Conservation (phyloP, 1,140 invertebrate species). For the Thrips palmi region DNA sequence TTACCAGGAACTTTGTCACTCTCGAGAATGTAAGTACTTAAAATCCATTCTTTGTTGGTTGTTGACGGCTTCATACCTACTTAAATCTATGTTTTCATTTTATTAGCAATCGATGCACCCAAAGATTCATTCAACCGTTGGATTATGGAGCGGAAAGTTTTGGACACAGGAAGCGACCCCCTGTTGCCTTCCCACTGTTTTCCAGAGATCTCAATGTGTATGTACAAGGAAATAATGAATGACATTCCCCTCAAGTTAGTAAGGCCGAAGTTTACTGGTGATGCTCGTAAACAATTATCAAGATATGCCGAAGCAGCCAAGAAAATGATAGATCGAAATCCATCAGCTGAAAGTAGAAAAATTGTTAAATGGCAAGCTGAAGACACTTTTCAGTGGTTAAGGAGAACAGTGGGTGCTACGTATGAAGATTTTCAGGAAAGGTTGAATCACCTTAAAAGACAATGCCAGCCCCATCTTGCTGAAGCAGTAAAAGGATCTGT, state of each 20-base stretch:
- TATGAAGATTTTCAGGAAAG: slow-evolving; percentile 89
- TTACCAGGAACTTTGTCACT: slow-evolving; percentile 87
- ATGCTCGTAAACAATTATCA: slow-evolving; percentile 89
- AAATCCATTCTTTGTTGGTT: background rate
- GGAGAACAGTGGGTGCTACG: slow-evolving; percentile 82
- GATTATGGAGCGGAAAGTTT: slow-evolving; percentile 87
- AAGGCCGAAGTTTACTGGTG: slow-evolving; percentile 84
- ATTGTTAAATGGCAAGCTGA: slow-evolving; percentile 98
- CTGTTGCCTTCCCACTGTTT: slow-evolving; percentile 78
- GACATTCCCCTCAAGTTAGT: slow-evolving; percentile 93
- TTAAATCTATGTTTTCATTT: background rate
- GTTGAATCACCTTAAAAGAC: slow-evolving; percentile 54
- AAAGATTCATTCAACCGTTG: slow-evolving; percentile 92
- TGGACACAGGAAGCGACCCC: slow-evolving; percentile 74
- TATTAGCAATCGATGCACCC: slow-evolving; percentile 74
- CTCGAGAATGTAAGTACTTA: slow-evolving; percentile 49
- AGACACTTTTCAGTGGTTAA: slow-evolving; percentile 89
- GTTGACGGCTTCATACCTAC: background rate
- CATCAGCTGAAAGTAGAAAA: slow-evolving; percentile 84
- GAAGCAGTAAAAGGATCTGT: slow-evolving; percentile 87
- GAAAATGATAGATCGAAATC: slow-evolving; percentile 85
- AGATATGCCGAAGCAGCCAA: slow-evolving; percentile 93
- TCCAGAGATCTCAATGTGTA: slow-evolving; percentile 80
- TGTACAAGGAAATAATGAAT: slow-evolving; percentile 97
- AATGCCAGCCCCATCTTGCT: slow-evolving; percentile 86